phyloP scores from a whole-genome alignment of 2,888 invertebrate genomes.

The Alviniconcha strummeri region DNA sequence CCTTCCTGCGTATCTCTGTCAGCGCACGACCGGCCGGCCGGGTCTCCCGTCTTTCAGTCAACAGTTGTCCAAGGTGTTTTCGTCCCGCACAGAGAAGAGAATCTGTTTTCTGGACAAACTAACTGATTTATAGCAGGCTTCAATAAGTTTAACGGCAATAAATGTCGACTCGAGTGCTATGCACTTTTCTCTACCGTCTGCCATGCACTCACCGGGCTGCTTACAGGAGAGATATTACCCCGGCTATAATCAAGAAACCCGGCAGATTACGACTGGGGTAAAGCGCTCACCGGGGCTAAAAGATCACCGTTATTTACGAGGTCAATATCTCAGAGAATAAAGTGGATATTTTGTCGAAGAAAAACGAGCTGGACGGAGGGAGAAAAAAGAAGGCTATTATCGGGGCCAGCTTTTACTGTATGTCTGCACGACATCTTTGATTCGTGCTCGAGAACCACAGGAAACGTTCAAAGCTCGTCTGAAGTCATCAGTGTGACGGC shows the following conservation, averaged over 20 bases:
- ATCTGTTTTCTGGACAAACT: not conserved
- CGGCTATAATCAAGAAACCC: constrained; percentile 15
- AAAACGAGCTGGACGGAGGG: not conserved
- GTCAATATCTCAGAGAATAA: not conserved
- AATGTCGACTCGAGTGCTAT: constrained; percentile 18
- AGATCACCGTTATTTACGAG: constrained; percentile 10
- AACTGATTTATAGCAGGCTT: constrained; percentile 23
- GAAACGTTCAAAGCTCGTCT: not conserved
- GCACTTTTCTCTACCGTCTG: constrained; percentile 6
- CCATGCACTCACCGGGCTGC: constrained; percentile 12
- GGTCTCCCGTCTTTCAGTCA: too few relatives aligned
- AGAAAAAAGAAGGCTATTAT: not conserved
- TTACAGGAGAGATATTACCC: not conserved
- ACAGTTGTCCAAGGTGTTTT: too few relatives aligned
- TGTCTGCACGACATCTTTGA: constrained; percentile 7
- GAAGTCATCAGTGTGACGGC: not conserved
- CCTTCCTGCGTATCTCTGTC: too few relatives aligned
- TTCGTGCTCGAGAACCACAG: not conserved
- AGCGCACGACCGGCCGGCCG: too few relatives aligned
- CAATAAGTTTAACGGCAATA: constrained; percentile 25
- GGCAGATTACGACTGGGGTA: constrained; percentile 8
- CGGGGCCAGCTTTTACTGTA: constrained; percentile 2
- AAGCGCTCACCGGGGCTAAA: constrained; percentile 14
- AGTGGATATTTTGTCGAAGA: constrained; percentile 10
- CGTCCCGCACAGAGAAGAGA: not conserved